Evolutionary conservation across 2,113 vertebrate species (phyloP).

Genomic region (Romanogobio albipinnatus): DNA sequence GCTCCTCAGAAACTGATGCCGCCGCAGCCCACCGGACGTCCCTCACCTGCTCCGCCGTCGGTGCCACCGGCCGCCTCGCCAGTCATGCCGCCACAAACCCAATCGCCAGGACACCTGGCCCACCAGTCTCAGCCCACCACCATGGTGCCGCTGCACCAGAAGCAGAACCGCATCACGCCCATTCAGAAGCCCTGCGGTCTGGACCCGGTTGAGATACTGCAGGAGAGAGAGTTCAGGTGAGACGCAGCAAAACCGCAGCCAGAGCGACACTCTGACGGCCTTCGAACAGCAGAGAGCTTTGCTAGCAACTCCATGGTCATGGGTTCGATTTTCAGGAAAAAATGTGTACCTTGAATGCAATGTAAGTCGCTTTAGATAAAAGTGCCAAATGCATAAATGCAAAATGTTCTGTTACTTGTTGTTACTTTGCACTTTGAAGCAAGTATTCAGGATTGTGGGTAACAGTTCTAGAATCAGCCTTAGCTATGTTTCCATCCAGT

Average conservation of each 20-base stretch:
- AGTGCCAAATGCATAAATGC: too few species aligned
- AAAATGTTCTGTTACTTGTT: too few species aligned
- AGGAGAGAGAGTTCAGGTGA: conserved; percentile 94
- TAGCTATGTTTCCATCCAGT: too few species aligned
- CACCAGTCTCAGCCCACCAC: conserved; percentile 75
- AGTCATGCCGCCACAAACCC: conserved; percentile 93
- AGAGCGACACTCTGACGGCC: not conserved
- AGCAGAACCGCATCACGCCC: conserved; percentile 93
- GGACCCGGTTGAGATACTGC: conserved; percentile 95
- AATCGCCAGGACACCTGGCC: conserved; percentile 89
- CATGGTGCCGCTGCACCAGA: conserved; percentile 88
- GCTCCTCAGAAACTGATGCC: conserved; percentile 90
- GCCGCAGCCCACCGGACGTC: conserved; percentile 89
- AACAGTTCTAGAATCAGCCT: not conserved
- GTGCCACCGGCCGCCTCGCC: conserved; percentile 90
- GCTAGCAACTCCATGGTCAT: too few species aligned
- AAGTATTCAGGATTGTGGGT: not conserved
- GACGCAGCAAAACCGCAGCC: not conserved
- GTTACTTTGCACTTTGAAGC: not conserved
- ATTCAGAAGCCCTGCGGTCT: conserved; percentile 94
- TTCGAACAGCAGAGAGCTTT: too few species aligned
- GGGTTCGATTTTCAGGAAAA: too few species aligned
- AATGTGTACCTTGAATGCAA: too few species aligned
- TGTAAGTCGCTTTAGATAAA: too few species aligned
- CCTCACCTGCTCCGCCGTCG: conserved; percentile 88